These are phyloP conservation scores for Vicugna pacos DNA, from an alignment of 2,113 vertebrate genomes.

Conservation along the genomic window DNA sequence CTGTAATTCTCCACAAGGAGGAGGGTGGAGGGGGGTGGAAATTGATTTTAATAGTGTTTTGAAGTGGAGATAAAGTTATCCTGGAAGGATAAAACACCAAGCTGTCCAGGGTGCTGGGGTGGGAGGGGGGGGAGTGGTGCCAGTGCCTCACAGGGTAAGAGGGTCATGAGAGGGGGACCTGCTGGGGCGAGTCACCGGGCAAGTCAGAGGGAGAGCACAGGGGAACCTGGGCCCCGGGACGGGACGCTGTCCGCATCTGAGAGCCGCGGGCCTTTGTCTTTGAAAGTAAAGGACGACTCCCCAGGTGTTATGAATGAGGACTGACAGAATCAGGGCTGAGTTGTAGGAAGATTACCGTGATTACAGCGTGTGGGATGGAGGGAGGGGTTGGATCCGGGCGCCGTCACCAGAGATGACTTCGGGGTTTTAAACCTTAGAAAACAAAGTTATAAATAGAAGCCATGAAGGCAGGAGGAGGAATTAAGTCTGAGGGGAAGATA, in stretches of 20 bases:
- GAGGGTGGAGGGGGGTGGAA: no score
- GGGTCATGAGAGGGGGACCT: fast-evolving
- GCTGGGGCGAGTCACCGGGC: not conserved
- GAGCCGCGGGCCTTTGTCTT: not conserved
- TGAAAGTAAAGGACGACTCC: not conserved
- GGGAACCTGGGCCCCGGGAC: no score
- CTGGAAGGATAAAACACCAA: not conserved
- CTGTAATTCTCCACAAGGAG: not conserved
- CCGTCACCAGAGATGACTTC: slow-evolving; percentile 72
- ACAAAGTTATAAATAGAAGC: slow-evolving; percentile 70
- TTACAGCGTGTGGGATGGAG: slow-evolving; percentile 48
- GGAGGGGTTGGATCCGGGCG: not conserved
- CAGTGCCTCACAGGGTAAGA: not conserved
- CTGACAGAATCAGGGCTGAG: slow-evolving; percentile 64
- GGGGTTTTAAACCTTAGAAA: slow-evolving; percentile 62
- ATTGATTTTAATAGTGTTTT: not conserved
- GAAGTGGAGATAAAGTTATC: not conserved
- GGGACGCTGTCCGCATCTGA: fast-evolving
- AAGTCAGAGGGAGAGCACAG: no score
- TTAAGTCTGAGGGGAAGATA: slow-evolving; percentile 47
- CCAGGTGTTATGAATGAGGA: not conserved
- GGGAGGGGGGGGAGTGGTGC: not conserved
- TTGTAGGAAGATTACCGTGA: slow-evolving; percentile 58
- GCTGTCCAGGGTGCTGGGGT: not conserved
- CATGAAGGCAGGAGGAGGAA: slow-evolving; percentile 28